Evolutionary conservation across 2,888 invertebrate genomes (phyloP).

Genomic region (Aproaerema taeniolella): DNA sequence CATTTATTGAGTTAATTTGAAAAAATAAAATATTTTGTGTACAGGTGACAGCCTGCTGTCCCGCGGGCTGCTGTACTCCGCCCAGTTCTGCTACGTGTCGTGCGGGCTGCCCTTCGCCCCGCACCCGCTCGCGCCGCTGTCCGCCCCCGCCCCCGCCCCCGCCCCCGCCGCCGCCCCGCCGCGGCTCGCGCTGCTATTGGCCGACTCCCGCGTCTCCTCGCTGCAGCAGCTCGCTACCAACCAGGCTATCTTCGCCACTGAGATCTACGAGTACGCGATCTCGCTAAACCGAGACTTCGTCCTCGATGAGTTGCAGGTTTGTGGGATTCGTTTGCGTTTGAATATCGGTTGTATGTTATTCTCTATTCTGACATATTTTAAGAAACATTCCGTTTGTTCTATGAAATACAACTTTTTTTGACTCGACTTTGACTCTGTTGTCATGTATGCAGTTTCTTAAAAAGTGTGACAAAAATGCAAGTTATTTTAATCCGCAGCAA

Average conservation of each 20-base stretch:
- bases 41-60: conserved; percentile 82
- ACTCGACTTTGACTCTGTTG: too few species aligned
- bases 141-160: conserved; percentile 44
- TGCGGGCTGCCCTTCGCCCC: conserved; percentile 47
- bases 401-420: too few species aligned
- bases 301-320: conserved; percentile 85
- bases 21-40: too few species aligned
- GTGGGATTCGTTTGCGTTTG: too few species aligned
- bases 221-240: conserved; percentile 85
- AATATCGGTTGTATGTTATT: too few species aligned
- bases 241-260: conserved; percentile 94
- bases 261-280: conserved; percentile 96
- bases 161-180: conserved; percentile 51
- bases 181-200: conserved; percentile 89
- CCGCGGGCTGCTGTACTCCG: conserved; percentile 91
- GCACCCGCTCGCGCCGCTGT: conserved; percentile 44
- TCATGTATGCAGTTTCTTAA: too few species aligned
- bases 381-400: too few species aligned
- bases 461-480: too few species aligned
- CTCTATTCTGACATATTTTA: too few species aligned
- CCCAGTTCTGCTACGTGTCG: conserved; percentile 96
- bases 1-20: too few species aligned
- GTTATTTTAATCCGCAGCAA: too few species aligned
- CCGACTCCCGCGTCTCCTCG: conserved; percentile 79
- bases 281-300: conserved; percentile 85